Conservation (phyloP, 2,888 invertebrate species). For the Lithosia quadra region DNA sequence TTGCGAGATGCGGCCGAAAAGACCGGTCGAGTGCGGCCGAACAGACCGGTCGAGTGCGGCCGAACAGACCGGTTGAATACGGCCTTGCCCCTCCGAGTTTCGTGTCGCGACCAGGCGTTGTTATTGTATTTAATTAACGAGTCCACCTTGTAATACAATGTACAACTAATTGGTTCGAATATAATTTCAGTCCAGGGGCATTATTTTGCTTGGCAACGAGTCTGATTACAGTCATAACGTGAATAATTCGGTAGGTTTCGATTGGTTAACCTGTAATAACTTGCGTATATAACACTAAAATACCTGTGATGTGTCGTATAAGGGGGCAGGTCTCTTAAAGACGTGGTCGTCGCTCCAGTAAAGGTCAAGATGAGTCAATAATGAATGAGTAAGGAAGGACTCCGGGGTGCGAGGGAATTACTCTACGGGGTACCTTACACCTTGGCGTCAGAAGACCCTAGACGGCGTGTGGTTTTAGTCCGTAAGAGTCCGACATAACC, state of each 20-base stretch:
- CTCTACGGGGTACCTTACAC: no score
- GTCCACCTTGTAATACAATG: slow-evolving; percentile 38
- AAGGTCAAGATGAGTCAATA: neutral
- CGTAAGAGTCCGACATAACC: no score
- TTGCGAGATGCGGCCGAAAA: slow-evolving; percentile 37
- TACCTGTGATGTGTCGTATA: no score
- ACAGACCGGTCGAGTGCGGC: slow-evolving; percentile 14
- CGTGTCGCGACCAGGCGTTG: slow-evolving; percentile 8
- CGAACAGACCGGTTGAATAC: slow-evolving; percentile 10
- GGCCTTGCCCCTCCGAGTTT: slow-evolving; percentile 7
- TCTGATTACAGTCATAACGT: neutral
- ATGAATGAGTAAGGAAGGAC: neutral
- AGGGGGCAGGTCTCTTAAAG: no score
- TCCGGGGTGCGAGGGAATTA: neutral
- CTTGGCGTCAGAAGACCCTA: no score
- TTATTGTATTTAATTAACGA: slow-evolving; percentile 48
- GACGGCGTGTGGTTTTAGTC: no score
- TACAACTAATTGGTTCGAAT: slow-evolving; percentile 16
- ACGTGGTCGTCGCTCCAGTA: neutral
- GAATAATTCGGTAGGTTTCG: no score
- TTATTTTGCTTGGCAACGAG: neutral
- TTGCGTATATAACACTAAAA: no score
- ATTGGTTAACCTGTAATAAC: no score
- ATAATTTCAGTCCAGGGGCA: neutral
- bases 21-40: slow-evolving; percentile 5